These are phyloP conservation scores for Rhyacophila brunnea DNA, from an alignment of 1,140 invertebrate species.

Conservation along the genomic window DNA sequence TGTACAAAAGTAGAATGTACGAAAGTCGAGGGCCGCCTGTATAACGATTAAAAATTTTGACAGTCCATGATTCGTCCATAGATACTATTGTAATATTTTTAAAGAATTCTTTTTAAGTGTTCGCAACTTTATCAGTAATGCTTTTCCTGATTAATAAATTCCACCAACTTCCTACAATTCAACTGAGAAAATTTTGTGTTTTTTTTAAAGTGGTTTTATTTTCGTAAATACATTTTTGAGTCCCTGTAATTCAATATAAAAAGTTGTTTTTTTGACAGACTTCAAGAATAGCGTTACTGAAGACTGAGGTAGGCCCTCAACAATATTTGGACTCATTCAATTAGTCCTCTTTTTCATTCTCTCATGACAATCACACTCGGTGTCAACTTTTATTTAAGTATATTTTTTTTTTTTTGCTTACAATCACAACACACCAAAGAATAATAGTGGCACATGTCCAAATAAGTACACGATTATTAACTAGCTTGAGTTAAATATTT, in stretches of 20 bases:
- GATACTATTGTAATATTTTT: too few species aligned
- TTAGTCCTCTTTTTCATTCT: constrained; percentile 18
- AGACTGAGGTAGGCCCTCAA: constrained; percentile 33
- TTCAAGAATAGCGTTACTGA: constrained; percentile 38
- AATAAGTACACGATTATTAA: too few species aligned
- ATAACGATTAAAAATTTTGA: too few species aligned
- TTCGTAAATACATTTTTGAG: not conserved
- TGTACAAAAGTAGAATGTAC: too few species aligned
- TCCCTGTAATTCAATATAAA: constrained; percentile 21
- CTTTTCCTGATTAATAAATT: constrained; percentile 30
- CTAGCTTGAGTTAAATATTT: too few species aligned
- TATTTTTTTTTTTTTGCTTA: too few species aligned
- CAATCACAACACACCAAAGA: too few species aligned
- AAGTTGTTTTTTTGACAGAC: constrained; percentile 36
- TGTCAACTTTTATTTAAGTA: not conserved
- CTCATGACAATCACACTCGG: constrained; percentile 3
- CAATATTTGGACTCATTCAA: constrained; percentile 26
- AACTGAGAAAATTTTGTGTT: not conserved
- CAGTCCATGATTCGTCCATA: too few species aligned
- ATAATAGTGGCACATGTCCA: too few species aligned
- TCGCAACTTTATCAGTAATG: constrained; percentile 35
- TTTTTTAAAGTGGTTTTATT: not conserved
- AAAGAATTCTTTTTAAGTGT: too few species aligned
- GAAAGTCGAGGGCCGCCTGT: too few species aligned
- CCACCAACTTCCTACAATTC: not conserved